These are phyloP conservation scores for Phytoseiulus persimilis DNA, from an alignment of 2,888 invertebrate genomes.

Conservation along the genomic window DNA sequence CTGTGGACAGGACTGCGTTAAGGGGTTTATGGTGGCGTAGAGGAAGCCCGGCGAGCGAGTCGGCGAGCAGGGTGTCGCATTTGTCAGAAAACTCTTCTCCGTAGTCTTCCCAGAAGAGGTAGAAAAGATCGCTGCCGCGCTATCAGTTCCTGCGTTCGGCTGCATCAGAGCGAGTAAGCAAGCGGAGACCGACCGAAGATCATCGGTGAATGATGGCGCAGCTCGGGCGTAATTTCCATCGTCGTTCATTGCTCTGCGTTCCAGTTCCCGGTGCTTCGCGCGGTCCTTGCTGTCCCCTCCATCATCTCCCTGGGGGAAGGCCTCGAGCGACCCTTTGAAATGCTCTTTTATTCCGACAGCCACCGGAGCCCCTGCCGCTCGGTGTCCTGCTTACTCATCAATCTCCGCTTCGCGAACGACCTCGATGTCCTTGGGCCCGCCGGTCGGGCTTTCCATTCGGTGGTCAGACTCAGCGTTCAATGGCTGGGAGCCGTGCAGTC, in stretches of 20 bases:
- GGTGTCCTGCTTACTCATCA: not conserved
- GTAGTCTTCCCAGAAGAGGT: not conserved
- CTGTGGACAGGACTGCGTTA: too few relatives aligned
- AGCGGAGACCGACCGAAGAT: not conserved
- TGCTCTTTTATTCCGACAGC: not conserved
- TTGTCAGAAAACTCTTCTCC: slow-evolving; percentile 23
- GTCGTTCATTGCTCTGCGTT: not conserved
- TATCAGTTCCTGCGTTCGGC: not conserved
- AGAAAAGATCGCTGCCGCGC: not conserved
- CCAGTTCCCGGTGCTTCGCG: too few relatives aligned
- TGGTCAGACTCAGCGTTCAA: too few relatives aligned
- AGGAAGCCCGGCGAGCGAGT: too few relatives aligned
- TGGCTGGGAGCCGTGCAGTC: too few relatives aligned
- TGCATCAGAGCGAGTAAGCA: not conserved
- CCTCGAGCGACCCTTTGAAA: not conserved
- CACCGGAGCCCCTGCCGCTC: not conserved
- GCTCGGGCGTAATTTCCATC: not conserved
- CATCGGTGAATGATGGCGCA: not conserved
- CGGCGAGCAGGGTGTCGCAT: not conserved
- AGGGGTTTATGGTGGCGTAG: too few relatives aligned
- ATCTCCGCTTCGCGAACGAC: too few relatives aligned
- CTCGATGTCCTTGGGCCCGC: too few relatives aligned
- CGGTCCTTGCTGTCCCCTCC: not conserved
- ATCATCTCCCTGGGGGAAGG: not conserved
- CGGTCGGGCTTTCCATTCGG: too few relatives aligned